Conservation (phyloP, 1,140 invertebrate genomes). For the Anoplolepis gracilipes region DNA sequence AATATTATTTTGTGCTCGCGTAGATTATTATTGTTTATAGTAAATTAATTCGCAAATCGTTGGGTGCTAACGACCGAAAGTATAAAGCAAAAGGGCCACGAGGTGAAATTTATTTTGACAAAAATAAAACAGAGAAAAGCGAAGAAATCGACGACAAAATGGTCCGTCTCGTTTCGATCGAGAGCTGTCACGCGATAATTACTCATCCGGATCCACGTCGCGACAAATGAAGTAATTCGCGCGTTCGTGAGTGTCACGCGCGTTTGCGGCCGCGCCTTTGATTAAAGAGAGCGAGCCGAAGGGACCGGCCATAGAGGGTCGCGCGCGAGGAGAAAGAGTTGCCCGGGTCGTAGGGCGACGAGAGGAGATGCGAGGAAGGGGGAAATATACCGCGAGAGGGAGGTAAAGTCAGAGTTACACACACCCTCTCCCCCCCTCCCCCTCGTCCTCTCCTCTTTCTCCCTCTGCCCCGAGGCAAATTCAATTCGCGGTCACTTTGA, state of each 20-base stretch:
- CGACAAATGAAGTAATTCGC: not conserved
- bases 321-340: conserved; percentile 5
- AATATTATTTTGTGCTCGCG: not conserved
- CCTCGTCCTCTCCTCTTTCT: no score
- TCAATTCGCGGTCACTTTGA: conserved; percentile 80
- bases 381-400: not conserved
- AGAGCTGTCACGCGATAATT: not conserved
- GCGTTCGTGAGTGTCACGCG: not conserved
- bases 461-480: conserved; percentile 68
- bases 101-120: not conserved
- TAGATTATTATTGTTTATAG: not conserved
- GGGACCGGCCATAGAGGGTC: not conserved
- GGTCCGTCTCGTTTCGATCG: not conserved
- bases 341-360: not conserved
- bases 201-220: not conserved
- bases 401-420: conserved; percentile 64
- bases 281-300: conserved; percentile 17
- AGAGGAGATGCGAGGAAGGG: no score
- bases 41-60: not conserved
- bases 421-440: not conserved
- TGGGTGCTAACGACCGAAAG: not conserved
- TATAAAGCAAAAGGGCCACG: not conserved
- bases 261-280: conserved; percentile 10
- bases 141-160: not conserved
- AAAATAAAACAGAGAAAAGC: not conserved